Base-by-base conservation (phyloP, 2,888 invertebrate genomes). In the Sarcophaga variegata region DNA sequence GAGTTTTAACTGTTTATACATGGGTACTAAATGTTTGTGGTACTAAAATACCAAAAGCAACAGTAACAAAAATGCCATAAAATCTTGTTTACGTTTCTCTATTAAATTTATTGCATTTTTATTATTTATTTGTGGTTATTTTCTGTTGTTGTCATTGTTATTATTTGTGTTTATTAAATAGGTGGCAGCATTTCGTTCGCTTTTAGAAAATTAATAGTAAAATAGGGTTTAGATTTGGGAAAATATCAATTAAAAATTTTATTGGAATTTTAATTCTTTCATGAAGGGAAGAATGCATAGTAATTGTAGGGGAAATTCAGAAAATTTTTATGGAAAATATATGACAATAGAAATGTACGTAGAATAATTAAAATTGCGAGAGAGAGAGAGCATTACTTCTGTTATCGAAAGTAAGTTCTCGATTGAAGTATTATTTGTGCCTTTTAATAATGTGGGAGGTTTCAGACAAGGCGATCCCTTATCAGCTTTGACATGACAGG, bases 51-150 rank as follows among this genome's bases (percentile, higher is more conserved):
- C 2, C 37, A 37, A 37, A 8, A 37, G 37, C 37, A 67, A 62
- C 60, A 45, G 63, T 27, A 63, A 14, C 25, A 14, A 70, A 69
- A 63, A 80, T 71, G 59, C 37, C 78, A 69, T 27, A 62, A 78
- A 62, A 69, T 69, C 2, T 45, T n/a, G 45, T n/a, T 8, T 64
- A 64, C 64, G 64, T 25, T 27, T 64, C 64, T 27, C 64, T 64
- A 27, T 20, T 27, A 63, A 37, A 63, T 63, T 63, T 22, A n/a
- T 63, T 25, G 6, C 20, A 74, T 63, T 63, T 74, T 4, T 63
- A 74, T 47, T 74, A 17, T 12, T 54, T 54, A 14, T 54, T 54
- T 54, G 12, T 17, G 54, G 12, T 54, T 54, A 17, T 54, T 54
- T 14, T 14, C 17, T 54, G 17, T 54, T 10, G 8, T 54, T 54